A percentile compares a stretch with the other conserved stretches of the same genome.
Conservation (phyloP, 2,888 invertebrate genomes). For the Drosophila kanekoi region DNA sequence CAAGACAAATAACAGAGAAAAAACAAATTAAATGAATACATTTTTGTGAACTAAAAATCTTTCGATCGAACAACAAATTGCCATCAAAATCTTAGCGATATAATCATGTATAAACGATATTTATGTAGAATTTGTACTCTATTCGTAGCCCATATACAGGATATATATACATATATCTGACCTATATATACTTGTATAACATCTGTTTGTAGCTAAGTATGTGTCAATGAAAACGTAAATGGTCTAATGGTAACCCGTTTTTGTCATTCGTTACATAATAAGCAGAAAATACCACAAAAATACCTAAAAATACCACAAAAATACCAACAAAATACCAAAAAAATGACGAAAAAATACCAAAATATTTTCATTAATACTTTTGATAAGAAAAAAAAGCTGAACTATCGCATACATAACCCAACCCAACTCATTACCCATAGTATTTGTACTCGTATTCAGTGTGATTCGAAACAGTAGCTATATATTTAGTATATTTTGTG, state of each 20-base stretch:
- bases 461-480: conserved; percentile 70
- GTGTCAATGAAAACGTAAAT: conserved; percentile 32
- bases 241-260: conserved; percentile 43
- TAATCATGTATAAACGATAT: conserved; percentile 7
- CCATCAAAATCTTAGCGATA: conserved; percentile 29
- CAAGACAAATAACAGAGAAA: conserved; percentile 17
- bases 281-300: conserved; percentile 9
- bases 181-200: conserved; percentile 1
- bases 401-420: conserved; percentile 27
- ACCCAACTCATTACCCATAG: conserved; percentile 10
- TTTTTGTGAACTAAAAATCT: conserved; percentile 26
- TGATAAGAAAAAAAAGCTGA: conserved; percentile 4
- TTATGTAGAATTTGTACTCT: conserved; percentile 31
- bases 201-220: conserved; percentile 40
- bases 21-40: not conserved
- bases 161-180: not conserved
- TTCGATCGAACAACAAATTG: conserved; percentile 35
- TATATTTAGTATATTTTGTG: conserved; percentile 43
- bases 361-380: conserved; percentile 1
- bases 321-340: not conserved
- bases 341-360: not conserved
- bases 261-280: conserved; percentile 10
- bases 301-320: not conserved
- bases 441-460: conserved; percentile 51
- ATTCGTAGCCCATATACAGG: conserved; percentile 27